These are phyloP conservation scores for Pipistrellus nathusii DNA, from an alignment of 2,797 vertebrate species.

Conservation along the genomic window DNA sequence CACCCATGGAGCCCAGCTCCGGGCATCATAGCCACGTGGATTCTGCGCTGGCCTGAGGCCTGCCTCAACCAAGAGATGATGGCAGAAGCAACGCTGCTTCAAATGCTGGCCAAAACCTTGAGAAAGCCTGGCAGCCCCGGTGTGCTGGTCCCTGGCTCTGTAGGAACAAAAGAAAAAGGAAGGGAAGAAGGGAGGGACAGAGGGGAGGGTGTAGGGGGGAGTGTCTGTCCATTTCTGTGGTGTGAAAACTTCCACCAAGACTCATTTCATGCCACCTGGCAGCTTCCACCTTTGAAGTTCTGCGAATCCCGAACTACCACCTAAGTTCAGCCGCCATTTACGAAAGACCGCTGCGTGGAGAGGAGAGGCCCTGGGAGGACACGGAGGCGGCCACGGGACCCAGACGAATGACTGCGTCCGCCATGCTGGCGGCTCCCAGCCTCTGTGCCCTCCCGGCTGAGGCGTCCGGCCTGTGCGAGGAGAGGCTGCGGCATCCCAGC, in stretches of 20 bases:
- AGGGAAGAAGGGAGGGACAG: too few species aligned
- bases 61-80: background rate
- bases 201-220: too few species aligned
- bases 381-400: background rate
- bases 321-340: background rate
- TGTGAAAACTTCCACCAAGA: too few species aligned
- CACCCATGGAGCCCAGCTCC: background rate
- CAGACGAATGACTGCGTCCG: background rate
- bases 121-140: background rate
- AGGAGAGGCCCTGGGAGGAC: background rate
- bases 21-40: fast-evolving
- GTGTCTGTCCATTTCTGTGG: too few species aligned
- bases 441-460: background rate
- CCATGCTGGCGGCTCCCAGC: background rate
- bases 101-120: background rate
- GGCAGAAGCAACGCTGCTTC: background rate
- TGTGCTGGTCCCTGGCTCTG: background rate
- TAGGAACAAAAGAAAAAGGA: too few species aligned
- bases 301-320: background rate
- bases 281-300: background rate
- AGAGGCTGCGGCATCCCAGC: background rate
- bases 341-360: background rate
- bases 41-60: background rate
- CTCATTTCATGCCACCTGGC: background rate
- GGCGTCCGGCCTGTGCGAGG: background rate